A percentile compares a stretch with the other conserved stretches of the same genome.
These are phyloP conservation scores for Folsomia manolachei DNA, from an alignment of 2,888 invertebrate species.

Conservation along the genomic window DNA sequence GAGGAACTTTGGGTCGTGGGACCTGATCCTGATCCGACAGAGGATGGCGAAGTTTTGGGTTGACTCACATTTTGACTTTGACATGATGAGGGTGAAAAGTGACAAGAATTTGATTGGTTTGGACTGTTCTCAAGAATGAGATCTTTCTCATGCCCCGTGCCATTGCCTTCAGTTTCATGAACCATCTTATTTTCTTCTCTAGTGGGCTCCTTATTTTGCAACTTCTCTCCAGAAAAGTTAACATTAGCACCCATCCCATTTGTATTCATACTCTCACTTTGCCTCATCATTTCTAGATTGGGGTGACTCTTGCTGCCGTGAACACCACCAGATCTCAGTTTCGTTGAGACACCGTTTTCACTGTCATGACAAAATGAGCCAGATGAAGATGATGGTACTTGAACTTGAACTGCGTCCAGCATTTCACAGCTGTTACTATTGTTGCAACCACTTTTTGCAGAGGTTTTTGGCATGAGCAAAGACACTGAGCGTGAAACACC, in stretches of 20 bases:
- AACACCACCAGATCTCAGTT: neutral
- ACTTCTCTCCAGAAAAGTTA: neutral
- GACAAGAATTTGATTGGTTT: conserved; percentile 5
- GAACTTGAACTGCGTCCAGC: conserved; percentile 31
- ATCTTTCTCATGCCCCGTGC: too few species aligned
- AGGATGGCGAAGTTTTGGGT: conserved; percentile 12
- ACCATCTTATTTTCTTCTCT: neutral
- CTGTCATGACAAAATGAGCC: too few species aligned
- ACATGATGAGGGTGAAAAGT: conserved; percentile 4
- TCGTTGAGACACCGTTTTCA: neutral
- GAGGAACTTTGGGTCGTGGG: neutral
- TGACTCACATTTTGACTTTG: conserved; percentile 21
- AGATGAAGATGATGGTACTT: too few species aligned
- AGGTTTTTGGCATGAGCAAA: conserved; percentile 7
- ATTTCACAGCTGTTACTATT: conserved; percentile 48
- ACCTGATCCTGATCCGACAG: conserved; percentile 10
- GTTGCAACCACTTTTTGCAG: conserved; percentile 21
- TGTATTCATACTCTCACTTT: neutral
- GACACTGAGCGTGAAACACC: conserved; percentile 16
- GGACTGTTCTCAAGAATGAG: neutral
- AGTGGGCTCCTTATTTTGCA: neutral
- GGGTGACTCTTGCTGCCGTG: neutral
- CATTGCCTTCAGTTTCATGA: too few species aligned
- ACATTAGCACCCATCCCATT: neutral
- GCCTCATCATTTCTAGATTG: neutral